A percentile compares a stretch with the other conserved stretches of the same genome.
Evolutionary conservation across 2,888 invertebrate species (phyloP).

Genomic region (Zygogramma bicolorata): DNA sequence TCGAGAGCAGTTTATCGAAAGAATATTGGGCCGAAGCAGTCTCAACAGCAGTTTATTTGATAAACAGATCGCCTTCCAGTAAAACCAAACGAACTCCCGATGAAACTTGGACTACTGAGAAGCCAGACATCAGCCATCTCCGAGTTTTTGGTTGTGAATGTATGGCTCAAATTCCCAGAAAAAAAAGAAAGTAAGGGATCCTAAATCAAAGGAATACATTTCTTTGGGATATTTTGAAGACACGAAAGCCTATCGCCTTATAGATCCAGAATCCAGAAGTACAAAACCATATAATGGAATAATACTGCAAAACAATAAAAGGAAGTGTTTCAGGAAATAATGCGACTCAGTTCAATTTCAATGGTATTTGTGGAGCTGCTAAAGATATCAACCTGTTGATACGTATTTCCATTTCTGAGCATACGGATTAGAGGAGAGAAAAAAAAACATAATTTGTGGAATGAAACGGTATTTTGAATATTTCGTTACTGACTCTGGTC

Average conservation of each 20-base stretch:
- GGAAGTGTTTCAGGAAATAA: too few relatives aligned
- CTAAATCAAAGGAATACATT: conserved; percentile 8
- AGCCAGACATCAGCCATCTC: conserved; percentile 46
- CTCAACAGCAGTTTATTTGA: too few relatives aligned
- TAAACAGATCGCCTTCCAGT: too few relatives aligned
- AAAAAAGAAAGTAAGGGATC: conserved; percentile 18
- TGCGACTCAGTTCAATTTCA: too few relatives aligned
- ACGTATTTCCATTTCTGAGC: too few relatives aligned
- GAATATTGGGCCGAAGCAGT: conserved; percentile 33
- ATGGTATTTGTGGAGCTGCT: too few relatives aligned
- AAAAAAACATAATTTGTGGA: too few relatives aligned
- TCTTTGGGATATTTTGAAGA: conserved; percentile 5
- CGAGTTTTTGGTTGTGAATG: conserved; percentile 36
- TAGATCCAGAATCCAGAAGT: background rate
- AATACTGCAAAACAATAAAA: too few relatives aligned
- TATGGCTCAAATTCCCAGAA: conserved; percentile 36
- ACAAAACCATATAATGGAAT: background rate
- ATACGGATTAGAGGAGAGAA: too few relatives aligned
- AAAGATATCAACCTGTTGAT: too few relatives aligned
- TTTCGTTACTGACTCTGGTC: too few relatives aligned
- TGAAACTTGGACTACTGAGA: conserved; percentile 29
- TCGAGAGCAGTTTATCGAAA: background rate
- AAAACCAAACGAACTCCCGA: conserved; percentile 18
- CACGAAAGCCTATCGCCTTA: background rate
- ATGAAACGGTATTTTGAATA: too few relatives aligned